Conservation (phyloP, 2,113 vertebrate species). For the Scartelaos histophorus region DNA sequence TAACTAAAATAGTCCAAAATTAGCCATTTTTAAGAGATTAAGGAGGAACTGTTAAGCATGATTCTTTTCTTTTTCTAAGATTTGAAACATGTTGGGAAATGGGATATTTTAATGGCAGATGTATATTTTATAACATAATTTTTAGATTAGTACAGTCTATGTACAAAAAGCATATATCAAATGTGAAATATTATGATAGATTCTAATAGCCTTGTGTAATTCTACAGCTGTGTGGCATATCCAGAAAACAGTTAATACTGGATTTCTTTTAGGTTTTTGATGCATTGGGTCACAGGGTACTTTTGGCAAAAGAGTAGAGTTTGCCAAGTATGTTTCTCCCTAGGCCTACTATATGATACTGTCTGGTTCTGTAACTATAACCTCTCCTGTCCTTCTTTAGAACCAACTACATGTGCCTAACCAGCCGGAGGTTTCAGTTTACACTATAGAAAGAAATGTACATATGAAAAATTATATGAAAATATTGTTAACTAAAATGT, state of each 20-base stretch:
- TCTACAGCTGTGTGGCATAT: conserved; percentile 69
- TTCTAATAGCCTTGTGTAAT: conserved; percentile 68
- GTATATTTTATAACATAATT: conserved; percentile 84
- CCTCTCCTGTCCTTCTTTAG: conserved; percentile 53
- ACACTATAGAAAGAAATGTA: conserved; percentile 63
- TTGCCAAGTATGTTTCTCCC: conserved; percentile 67
- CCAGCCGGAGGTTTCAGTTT: conserved; percentile 78
- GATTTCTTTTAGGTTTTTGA: conserved; percentile 54
- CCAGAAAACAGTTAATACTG: conserved; percentile 60
- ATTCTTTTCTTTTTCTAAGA: conserved; percentile 51
- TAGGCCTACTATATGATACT: conserved; percentile 53
- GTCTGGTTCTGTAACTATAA: conserved; percentile 66
- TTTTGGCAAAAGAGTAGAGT: conserved; percentile 53
- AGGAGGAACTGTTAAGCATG: conserved; percentile 55
- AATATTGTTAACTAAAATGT: conserved; percentile 57
- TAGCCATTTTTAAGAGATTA: conserved; percentile 42
- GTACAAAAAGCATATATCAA: conserved; percentile 72
- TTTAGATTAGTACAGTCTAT: conserved; percentile 75
- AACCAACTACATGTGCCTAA: conserved; percentile 80
- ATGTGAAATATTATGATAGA: conserved; percentile 73
- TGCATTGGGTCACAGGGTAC: conserved; percentile 71
- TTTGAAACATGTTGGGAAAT: conserved; percentile 56
- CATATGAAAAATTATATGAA: conserved; percentile 59
- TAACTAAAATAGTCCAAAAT: conserved; percentile 48
- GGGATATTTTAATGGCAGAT: conserved; percentile 80